Base-by-base conservation (phyloP, 1,140 invertebrate species). In the Ericerus pela region DNA sequence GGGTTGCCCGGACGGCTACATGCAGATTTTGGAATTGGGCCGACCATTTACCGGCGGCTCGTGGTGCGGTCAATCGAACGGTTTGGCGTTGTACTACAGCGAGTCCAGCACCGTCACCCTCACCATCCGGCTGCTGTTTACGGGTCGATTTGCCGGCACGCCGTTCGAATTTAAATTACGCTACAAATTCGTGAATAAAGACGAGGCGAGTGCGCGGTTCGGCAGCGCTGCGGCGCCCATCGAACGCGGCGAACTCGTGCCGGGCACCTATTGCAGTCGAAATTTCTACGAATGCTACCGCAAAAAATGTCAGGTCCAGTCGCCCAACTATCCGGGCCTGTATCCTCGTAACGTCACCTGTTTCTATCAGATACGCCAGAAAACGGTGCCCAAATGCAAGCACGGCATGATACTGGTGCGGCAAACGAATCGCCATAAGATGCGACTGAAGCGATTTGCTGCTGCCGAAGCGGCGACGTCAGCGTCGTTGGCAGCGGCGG, bases 241-340 rank as follows among this genome's bases (percentile, higher is more conserved):
- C 58, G 82, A 88, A 70, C 71, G 84, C 56, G 83, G 85, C 29
- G 63, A 64, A 58, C 80, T 86, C 22, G 84, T 88, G 20, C 85
- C 86, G 0, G 85, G 86, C 37, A 87, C 86, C 3, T 88, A 88
- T 70, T 91, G 88, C 69, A 87, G 85, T 37, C 76, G 86, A 52
- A 84, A 86, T 61, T 88, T 88, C 64, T 84, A 90, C 69, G 84
- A 88, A 65, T 91, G 87, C 64, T 85, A 89, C 67, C 75, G 82
- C 55, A 85, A 84, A 65, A 77, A 79, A 38, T 90, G 87, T 65
- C 77, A 83, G 28, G 70, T 90, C 29, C 88, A 90, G 69, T 81
- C 79, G 53, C 88, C 89, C n/a, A 91, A 92, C 70, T 92, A 89
- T 69, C 88, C 88, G 0, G 88, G 88, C 14, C 84, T 91, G 73